These are phyloP conservation scores for Heterocephalus glaber DNA, from an alignment of 2,113 vertebrate genomes.

Conservation along the genomic window DNA sequence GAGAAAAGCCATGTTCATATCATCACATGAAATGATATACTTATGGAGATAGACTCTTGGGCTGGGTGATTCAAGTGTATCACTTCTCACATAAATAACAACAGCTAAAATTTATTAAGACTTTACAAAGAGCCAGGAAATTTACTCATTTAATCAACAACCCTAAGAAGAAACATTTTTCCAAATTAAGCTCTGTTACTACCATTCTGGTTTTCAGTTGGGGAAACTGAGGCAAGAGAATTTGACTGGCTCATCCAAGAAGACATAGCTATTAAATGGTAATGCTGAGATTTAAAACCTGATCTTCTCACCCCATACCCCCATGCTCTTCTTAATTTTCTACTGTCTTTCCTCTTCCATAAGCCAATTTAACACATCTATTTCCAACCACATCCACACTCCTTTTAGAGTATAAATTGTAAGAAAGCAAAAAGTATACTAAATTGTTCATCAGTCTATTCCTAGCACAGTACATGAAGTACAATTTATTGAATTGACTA, in stretches of 20 bases:
- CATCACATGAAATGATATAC: neutral
- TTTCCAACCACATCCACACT: neutral
- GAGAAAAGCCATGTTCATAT: neutral
- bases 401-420: neutral
- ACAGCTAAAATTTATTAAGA: neutral
- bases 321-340: neutral
- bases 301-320: neutral
- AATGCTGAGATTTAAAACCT: neutral
- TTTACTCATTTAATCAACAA: neutral
- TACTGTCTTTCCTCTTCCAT: neutral
- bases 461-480: neutral
- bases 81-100: neutral
- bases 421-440: neutral
- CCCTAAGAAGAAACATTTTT: neutral
- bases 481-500: neutral
- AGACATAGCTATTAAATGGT: neutral
- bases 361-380: neutral
- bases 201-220: neutral
- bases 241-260: neutral
- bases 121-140: neutral
- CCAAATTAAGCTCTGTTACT: neutral
- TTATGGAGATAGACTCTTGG: neutral
- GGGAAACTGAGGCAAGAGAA: neutral
- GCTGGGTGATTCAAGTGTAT: neutral
- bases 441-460: neutral